These are phyloP conservation scores for Drosophila kikkawai DNA, from an alignment of 1,140 invertebrate species.

Conservation along the genomic window DNA sequence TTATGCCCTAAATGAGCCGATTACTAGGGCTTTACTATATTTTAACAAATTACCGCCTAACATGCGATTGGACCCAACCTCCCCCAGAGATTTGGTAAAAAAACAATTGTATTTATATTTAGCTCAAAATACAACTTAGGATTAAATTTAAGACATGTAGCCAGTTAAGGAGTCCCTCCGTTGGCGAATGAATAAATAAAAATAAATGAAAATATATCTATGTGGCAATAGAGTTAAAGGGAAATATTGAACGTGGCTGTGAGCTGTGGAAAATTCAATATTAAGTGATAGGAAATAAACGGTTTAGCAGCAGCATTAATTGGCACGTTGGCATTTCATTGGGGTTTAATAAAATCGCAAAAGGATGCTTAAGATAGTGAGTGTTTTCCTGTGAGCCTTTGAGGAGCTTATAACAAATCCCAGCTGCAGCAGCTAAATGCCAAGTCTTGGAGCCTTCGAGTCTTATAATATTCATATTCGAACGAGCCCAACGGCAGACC, in stretches of 20 bases:
- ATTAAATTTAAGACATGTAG: too few relatives aligned
- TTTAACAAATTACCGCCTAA: too few relatives aligned
- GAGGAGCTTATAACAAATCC: conserved; percentile 27
- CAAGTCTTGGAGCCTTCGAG: neutral
- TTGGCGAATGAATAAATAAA: too few relatives aligned
- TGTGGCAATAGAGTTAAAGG: conserved; percentile 25
- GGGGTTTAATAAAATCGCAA: conserved; percentile 7
- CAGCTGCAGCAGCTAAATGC: conserved; percentile 17
- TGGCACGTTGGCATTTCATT: conserved; percentile 22
- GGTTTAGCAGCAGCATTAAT: conserved; percentile 47
- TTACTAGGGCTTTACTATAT: too few relatives aligned
- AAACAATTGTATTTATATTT: too few relatives aligned
- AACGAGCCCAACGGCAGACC: conserved; percentile 10
- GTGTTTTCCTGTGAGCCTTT: conserved; percentile 15
- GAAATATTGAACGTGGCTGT: conserved; percentile 20
- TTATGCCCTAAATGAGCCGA: too few relatives aligned
- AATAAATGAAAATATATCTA: neutral
- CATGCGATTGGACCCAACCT: too few relatives aligned
- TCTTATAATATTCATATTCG: conserved; percentile 50
- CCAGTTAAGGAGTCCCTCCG: too few relatives aligned
- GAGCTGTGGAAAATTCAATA: conserved; percentile 25
- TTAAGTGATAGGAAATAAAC: conserved; percentile 47
- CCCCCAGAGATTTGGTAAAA: too few relatives aligned
- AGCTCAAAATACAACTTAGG: too few relatives aligned
- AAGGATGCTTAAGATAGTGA: conserved; percentile 10